Conservation (phyloP, 2,113 vertebrate species). For the Sebastes fasciatus region DNA sequence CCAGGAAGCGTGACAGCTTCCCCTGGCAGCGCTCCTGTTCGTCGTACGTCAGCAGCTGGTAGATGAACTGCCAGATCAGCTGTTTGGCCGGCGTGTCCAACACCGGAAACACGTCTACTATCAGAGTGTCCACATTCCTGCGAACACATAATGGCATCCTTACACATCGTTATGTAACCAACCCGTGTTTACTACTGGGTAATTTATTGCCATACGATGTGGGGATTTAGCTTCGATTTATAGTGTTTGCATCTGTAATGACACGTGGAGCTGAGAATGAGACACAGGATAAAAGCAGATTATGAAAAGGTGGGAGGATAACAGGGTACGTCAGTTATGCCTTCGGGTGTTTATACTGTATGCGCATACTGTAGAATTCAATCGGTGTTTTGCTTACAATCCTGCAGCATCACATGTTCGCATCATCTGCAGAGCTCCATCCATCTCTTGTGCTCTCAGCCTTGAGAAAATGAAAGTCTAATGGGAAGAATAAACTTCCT, state of each 20-base stretch:
- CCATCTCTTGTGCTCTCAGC: constrained; percentile 1
- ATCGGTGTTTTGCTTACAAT: neutral
- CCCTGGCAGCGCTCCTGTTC: constrained; percentile 96
- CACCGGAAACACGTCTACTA: constrained; percentile 94
- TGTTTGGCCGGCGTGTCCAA: constrained; percentile 98
- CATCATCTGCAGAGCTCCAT: constrained; percentile 33
- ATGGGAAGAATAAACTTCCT: neutral
- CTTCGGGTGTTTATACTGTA: constrained; percentile 13
- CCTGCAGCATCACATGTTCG: constrained; percentile 33
- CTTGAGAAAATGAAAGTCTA: constrained; percentile 1
- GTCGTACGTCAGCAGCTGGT: constrained; percentile 97
- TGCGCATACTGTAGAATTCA: neutral
- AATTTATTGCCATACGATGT: neutral
- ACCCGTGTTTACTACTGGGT: neutral
- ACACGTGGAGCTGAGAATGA: neutral
- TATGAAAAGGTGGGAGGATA: constrained; percentile 43
- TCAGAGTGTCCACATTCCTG: constrained; percentile 86
- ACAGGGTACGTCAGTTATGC: constrained; percentile 27
- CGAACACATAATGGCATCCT: constrained; percentile 1
- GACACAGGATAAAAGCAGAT: constrained; percentile 22
- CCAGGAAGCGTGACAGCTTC: constrained; percentile 97
- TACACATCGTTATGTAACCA: constrained; percentile 21
- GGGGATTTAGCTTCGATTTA: constrained; percentile 16
- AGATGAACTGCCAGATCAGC: constrained; percentile 98
- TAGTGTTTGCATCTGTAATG: constrained; percentile 3